phyloP scores from a whole-genome alignment of 1,140 invertebrate species.

The Euura lappo region DNA sequence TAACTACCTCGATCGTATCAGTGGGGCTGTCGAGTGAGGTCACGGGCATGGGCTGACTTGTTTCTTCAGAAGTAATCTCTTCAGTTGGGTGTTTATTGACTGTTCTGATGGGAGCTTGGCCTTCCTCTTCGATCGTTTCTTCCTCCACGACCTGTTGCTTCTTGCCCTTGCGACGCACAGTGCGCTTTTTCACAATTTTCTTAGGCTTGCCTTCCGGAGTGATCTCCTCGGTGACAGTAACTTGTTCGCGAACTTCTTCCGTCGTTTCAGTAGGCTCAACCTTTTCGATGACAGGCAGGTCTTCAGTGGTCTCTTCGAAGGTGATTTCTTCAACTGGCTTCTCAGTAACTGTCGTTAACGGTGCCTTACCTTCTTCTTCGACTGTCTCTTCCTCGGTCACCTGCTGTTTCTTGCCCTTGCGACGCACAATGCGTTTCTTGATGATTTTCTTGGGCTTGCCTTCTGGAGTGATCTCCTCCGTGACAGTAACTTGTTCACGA shows the following conservation, averaged over 20 bases:
- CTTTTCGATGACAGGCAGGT: constrained; percentile 8
- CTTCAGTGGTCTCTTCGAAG: constrained; percentile 23
- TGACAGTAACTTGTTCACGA: constrained; percentile 8
- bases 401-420: constrained; percentile 38
- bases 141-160: constrained; percentile 53
- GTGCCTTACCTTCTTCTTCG: constrained; percentile 38
- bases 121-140: constrained; percentile 56
- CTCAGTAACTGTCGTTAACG: constrained; percentile 19
- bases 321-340: constrained; percentile 30
- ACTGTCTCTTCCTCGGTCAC: constrained; percentile 40
- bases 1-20: constrained; percentile 32
- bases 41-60: background rate
- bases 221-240: constrained; percentile 54
- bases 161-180: constrained; percentile 36
- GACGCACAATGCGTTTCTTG: constrained; percentile 29
- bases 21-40: constrained; percentile 29
- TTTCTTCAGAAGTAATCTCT: constrained; percentile 30
- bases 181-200: constrained; percentile 41
- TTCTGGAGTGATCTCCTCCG: constrained; percentile 15
- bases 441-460: constrained; percentile 37
- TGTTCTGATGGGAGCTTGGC: constrained; percentile 48
- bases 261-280: constrained; percentile 17
- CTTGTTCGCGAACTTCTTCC: constrained; percentile 54
- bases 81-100: constrained; percentile 40
- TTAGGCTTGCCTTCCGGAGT: constrained; percentile 50